Percentiles rank a stretch among this genome's conserved stretches.
Evolutionary conservation across 2,888 invertebrate species (phyloP).

Genomic region (Halocaridina rubra): DNA sequence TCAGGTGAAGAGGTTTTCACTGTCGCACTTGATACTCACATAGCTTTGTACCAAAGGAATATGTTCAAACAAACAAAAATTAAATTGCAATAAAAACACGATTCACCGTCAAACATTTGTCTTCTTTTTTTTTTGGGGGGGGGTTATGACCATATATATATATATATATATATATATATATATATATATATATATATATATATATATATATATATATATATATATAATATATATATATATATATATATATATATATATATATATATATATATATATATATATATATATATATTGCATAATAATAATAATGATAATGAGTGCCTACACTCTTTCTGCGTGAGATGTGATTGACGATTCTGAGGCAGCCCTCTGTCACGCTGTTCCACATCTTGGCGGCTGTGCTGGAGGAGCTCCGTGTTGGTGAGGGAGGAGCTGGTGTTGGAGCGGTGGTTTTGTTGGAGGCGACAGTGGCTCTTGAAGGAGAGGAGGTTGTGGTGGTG

Average conservation of each 20-base stretch:
- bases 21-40: no score
- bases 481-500: conserved; percentile 20
- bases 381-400: conserved; percentile 60
- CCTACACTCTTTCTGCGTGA: conserved; percentile 57
- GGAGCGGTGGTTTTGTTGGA: conserved; percentile 10
- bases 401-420: conserved; percentile 39
- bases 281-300: not conserved
- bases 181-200: no score
- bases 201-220: not conserved
- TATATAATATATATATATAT: not conserved
- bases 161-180: no score
- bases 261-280: not conserved
- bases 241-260: not conserved
- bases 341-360: conserved; percentile 54
- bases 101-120: no score
- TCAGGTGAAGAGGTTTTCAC: no score
- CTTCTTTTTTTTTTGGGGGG: no score
- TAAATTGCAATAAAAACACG: no score
- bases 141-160: no score
- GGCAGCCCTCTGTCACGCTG: conserved; percentile 53
- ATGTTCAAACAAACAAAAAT: no score
- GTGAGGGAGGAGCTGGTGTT: conserved; percentile 19
- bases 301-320: not conserved
- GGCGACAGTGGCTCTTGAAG: not conserved
- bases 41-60: no score